A percentile compares a stretch with the other conserved stretches of the same genome.
Evolutionary conservation across 1,140 invertebrate genomes (phyloP).

Genomic region (Drosophila micromelanica): DNA sequence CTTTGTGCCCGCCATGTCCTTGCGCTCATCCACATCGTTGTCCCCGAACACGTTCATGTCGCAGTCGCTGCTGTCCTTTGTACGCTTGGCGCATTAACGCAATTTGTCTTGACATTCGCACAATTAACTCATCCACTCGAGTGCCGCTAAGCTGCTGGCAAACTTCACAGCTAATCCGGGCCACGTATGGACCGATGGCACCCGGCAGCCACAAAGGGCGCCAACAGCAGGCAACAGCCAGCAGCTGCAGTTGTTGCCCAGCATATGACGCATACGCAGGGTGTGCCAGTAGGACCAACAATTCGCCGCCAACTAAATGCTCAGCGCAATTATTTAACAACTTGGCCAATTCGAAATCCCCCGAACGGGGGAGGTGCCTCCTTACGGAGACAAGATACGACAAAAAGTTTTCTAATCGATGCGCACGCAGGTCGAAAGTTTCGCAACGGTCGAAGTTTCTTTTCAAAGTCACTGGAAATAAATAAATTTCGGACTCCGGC

Average conservation of each 20-base stretch:
- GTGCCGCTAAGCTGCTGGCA: constrained; percentile 65
- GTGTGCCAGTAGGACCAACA: background rate
- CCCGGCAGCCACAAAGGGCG: background rate
- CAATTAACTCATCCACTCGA: constrained; percentile 79
- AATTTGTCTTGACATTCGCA: constrained; percentile 84
- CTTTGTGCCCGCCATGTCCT: constrained; percentile 11
- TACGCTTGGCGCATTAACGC: constrained; percentile 73
- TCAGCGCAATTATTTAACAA: constrained; percentile 80
- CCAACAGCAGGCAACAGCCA: background rate
- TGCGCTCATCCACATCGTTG: background rate
- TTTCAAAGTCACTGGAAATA: constrained; percentile 82
- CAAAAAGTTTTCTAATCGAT: constrained; percentile 82
- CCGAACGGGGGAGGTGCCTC: background rate
- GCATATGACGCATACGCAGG: constrained; percentile 70
- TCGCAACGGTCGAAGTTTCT: constrained; percentile 69
- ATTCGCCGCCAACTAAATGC: constrained; percentile 57
- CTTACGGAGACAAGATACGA: constrained; percentile 65
- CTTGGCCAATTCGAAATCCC: constrained; percentile 64
- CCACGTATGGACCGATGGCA: constrained; percentile 44
- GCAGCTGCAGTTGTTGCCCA: constrained; percentile 4
- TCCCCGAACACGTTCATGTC: constrained; percentile 3
- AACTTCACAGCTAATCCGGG: constrained; percentile 68
- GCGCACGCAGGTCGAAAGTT: constrained; percentile 77
- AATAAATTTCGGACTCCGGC: constrained; percentile 63
- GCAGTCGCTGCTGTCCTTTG: constrained; percentile 45